Conservation (phyloP, 2,113 vertebrate species). For the Neolamprologus longior region DNA sequence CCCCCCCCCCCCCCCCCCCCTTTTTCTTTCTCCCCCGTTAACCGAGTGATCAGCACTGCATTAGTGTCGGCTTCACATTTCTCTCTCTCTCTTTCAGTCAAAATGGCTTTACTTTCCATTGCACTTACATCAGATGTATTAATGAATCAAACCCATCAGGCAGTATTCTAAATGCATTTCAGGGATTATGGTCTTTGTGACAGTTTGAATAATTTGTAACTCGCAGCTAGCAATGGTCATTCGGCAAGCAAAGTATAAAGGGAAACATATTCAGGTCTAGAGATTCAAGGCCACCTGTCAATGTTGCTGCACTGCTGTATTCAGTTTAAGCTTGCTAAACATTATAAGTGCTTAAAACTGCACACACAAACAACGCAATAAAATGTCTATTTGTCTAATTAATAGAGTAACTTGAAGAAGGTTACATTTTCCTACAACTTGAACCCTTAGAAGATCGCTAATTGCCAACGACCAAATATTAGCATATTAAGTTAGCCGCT, state of each 20-base stretch:
- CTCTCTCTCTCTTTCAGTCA: background rate
- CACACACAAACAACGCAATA: background rate
- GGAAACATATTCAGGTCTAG: background rate
- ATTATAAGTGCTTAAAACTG: background rate
- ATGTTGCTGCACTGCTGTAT: background rate
- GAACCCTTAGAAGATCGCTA: background rate
- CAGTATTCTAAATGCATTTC: background rate
- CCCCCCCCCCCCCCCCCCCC: too few relatives aligned
- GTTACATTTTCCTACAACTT: background rate
- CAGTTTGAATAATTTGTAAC: background rate
- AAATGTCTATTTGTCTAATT: background rate
- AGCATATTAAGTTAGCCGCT: background rate
- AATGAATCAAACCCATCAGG: background rate
- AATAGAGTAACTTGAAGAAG: background rate
- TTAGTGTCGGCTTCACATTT: conserved; percentile 23
- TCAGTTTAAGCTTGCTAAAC: background rate
- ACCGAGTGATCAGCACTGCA: conserved; percentile 38
- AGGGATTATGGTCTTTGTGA: background rate
- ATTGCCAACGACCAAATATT: background rate
- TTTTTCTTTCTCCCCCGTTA: background rate
- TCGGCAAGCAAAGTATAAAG: background rate
- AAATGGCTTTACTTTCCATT: background rate
- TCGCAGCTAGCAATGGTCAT: background rate
- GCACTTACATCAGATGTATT: background rate
- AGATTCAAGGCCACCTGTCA: background rate